These are phyloP conservation scores for Lates japonicus DNA, from an alignment of 2,797 vertebrate species.

Conservation along the genomic window DNA sequence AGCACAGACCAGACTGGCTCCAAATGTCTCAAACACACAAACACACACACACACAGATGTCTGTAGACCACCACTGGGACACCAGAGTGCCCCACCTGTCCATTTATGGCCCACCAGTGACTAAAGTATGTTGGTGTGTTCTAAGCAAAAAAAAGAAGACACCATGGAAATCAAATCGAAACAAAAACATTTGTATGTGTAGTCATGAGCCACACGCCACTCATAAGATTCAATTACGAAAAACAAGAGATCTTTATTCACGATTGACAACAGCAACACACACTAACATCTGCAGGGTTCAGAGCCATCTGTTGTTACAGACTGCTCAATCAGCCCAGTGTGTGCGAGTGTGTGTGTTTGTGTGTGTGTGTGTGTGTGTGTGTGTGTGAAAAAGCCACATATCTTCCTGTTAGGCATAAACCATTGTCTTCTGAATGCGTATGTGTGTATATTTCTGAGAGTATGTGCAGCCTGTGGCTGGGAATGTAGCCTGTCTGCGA, in stretches of 20 bases:
- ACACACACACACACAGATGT: conserved; percentile 41
- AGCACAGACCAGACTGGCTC: conserved; percentile 49
- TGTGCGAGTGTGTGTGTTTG: conserved; percentile 26
- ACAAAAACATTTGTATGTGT: conserved; percentile 15
- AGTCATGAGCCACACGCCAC: conserved; percentile 56
- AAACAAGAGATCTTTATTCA: conserved; percentile 80
- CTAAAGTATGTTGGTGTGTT: conserved; percentile 40
- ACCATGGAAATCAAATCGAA: conserved; percentile 9
- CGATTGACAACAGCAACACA: conserved; percentile 71
- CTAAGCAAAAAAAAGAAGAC: conserved; percentile 21
- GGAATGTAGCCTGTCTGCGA: conserved; percentile 54
- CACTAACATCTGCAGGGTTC: conserved; percentile 78
- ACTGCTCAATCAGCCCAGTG: conserved; percentile 70
- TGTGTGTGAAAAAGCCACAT: conserved; percentile 47
- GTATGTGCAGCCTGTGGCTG: conserved; percentile 56
- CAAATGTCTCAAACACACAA: conserved; percentile 45
- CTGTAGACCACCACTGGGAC: conserved; percentile 54
- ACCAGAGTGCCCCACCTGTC: conserved; percentile 67
- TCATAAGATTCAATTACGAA: conserved; percentile 78
- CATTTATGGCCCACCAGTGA: conserved; percentile 55
- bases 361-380: conserved; percentile 31
- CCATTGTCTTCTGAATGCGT: conserved; percentile 61
- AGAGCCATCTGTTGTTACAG: conserved; percentile 79
- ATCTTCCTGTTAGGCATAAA: conserved; percentile 57
- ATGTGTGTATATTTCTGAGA: conserved; percentile 49